Conservation (phyloP, 2,113 vertebrate species). For the Pavo muticus region DNA sequence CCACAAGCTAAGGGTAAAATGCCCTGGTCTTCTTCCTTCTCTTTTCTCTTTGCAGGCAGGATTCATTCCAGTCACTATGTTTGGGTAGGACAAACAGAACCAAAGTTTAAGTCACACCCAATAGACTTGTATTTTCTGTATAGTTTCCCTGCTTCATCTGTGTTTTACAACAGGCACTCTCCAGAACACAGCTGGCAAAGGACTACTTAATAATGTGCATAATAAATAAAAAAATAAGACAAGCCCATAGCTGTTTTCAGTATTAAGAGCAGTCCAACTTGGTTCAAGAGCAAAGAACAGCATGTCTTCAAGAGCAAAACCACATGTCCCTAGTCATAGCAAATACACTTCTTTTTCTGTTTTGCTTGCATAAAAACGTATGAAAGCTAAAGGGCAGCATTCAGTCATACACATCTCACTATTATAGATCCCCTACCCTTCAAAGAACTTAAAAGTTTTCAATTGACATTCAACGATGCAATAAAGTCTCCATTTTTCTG, state of each 20-base stretch:
- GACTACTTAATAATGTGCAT: not conserved
- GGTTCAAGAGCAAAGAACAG: not conserved
- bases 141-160: not conserved
- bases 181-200: not conserved
- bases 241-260: not conserved
- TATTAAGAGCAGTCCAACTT: not conserved
- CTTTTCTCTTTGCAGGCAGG: not conserved
- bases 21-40: not conserved
- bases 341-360: not conserved
- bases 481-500: not conserved
- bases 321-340: not conserved
- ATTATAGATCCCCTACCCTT: not conserved
- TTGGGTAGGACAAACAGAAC: not conserved
- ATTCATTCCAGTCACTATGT: not conserved
- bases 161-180: not conserved
- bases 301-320: not conserved
- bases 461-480: not conserved
- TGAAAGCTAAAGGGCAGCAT: not conserved
- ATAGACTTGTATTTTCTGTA: not conserved
- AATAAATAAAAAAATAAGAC: not conserved
- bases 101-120: not conserved
- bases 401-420: not conserved
- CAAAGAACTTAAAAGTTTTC: not conserved
- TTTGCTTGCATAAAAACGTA: not conserved
- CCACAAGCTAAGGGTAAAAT: not conserved